These are phyloP conservation scores for Hyperoplus immaculatus DNA, from an alignment of 2,797 vertebrate species.

Conservation along the genomic window DNA sequence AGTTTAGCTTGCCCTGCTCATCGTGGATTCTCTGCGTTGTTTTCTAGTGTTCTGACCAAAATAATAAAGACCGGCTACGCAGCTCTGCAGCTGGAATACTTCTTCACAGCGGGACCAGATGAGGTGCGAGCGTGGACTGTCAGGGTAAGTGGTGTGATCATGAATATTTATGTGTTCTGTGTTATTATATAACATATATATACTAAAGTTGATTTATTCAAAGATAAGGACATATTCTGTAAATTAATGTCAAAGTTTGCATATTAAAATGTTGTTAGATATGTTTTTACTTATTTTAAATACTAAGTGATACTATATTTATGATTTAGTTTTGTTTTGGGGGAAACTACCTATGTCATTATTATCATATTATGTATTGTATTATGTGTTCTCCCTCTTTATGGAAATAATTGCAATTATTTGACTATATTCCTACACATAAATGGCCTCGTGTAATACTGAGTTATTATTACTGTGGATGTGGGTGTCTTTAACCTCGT, in stretches of 20 bases:
- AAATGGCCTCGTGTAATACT: no score
- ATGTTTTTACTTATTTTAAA: not conserved
- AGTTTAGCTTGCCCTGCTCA: not conserved
- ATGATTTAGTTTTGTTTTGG: not conserved
- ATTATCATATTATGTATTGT: no score
- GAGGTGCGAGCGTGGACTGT: constrained; percentile 99
- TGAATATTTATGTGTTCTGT: not conserved
- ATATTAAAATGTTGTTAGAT: not conserved
- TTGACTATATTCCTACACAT: no score
- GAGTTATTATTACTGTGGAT: not conserved
- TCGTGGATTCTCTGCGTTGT: constrained; percentile 9
- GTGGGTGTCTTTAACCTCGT: not conserved
- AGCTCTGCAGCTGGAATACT: constrained; percentile 98
- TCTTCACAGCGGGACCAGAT: constrained; percentile 99
- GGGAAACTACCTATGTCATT: not conserved
- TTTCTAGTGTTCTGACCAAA: constrained; percentile 93
- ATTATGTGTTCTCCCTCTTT: no score
- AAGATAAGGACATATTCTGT: not conserved
- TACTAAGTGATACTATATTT: not conserved
- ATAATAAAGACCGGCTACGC: constrained; percentile 98
- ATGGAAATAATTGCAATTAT: no score
- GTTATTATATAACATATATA: no score
- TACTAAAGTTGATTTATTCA: not conserved
- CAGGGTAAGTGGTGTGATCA: constrained; percentile 76
- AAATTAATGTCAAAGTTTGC: not conserved